Conservation (phyloP, 2,888 invertebrate species). For the Plemyria rubiginata region DNA sequence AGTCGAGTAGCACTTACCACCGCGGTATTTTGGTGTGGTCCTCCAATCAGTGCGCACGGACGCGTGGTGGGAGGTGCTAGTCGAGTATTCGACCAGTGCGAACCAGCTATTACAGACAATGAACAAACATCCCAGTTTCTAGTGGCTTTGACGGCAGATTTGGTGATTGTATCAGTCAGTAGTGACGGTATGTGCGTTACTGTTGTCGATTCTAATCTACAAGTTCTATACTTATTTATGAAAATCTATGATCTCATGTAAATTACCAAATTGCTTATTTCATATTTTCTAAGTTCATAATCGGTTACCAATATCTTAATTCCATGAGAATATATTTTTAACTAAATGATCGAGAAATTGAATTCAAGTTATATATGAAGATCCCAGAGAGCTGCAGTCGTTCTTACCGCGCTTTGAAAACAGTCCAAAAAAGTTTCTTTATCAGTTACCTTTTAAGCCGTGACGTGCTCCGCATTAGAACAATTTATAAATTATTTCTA, state of each 20-base stretch:
- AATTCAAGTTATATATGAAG: not conserved
- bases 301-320: slow-evolving; percentile 59
- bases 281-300: slow-evolving; percentile 53
- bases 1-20: too few relatives aligned
- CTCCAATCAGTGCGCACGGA: too few relatives aligned
- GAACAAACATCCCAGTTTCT: slow-evolving; percentile 3
- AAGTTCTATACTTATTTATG: slow-evolving; percentile 45
- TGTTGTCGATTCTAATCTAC: slow-evolving; percentile 24
- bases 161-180: slow-evolving; percentile 2
- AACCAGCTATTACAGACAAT: not conserved
- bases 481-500: slow-evolving; percentile 34
- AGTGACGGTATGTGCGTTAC: not conserved
- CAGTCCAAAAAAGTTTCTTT: not conserved
- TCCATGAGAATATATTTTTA: slow-evolving; percentile 17
- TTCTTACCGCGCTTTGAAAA: slow-evolving; percentile 4
- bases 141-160: slow-evolving; percentile 27
- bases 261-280: slow-evolving; percentile 70
- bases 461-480: slow-evolving; percentile 1
- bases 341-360: slow-evolving; percentile 5
- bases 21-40: too few relatives aligned
- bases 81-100: too few relatives aligned
- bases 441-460: slow-evolving; percentile 7
- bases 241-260: slow-evolving; percentile 71
- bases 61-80: too few relatives aligned
- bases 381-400: not conserved